Evolutionary conservation across 2,888 invertebrate species (phyloP).

Genomic region (Amorpha juglandis): DNA sequence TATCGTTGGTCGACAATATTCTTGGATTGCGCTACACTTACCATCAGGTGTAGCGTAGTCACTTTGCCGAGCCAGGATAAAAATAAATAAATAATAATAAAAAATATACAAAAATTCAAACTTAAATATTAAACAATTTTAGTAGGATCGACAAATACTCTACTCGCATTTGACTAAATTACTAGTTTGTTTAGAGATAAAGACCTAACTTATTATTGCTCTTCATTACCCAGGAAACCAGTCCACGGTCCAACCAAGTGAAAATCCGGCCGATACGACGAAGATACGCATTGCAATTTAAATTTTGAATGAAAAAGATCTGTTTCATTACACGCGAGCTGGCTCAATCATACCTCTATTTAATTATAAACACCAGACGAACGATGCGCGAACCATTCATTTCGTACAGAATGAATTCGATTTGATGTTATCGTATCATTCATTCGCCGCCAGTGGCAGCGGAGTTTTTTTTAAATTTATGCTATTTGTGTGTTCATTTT

Average conservation of each 20-base stretch:
- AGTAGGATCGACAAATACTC: no score
- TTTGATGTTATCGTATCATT: conserved; percentile 19
- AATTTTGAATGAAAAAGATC: conserved; percentile 32
- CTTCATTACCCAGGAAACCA: no score
- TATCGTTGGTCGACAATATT: no score
- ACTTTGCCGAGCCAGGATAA: no score
- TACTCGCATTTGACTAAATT: no score
- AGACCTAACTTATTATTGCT: neutral
- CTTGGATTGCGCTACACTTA: no score
- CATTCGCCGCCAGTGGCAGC: conserved; percentile 14
- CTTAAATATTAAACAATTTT: no score
- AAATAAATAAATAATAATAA: no score
- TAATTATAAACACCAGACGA: conserved; percentile 41
- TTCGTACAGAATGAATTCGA: conserved; percentile 34
- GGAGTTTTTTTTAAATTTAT: neutral
- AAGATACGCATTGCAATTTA: conserved; percentile 22
- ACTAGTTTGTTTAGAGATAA: no score
- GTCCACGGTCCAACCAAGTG: neutral
- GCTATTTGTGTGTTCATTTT: neutral
- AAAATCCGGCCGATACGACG: conserved; percentile 1
- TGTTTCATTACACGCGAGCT: conserved; percentile 30
- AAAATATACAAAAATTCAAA: no score
- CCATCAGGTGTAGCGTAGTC: no score
- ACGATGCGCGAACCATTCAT: conserved; percentile 31
- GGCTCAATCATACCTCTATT: conserved; percentile 36